Percentiles rank a stretch among this genome's conserved stretches.
phyloP scores from a whole-genome alignment of 2,797 vertebrate genomes.

The Eupleurogrammus muticus region DNA sequence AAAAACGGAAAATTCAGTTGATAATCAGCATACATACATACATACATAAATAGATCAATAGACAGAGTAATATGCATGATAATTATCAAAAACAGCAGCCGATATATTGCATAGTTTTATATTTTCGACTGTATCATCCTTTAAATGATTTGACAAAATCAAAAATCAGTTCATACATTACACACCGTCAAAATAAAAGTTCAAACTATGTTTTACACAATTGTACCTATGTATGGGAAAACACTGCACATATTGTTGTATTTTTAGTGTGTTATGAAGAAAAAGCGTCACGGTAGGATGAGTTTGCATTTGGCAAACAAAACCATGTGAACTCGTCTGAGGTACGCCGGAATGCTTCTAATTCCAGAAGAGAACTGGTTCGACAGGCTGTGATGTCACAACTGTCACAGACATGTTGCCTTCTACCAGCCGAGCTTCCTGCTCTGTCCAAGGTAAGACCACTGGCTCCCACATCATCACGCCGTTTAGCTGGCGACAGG shows the following conservation, averaged over 20 bases:
- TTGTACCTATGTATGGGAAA: not conserved
- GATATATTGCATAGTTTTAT: too few species aligned
- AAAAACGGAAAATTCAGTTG: too few species aligned
- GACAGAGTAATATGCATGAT: too few species aligned
- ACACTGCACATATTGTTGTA: not conserved
- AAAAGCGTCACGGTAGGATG: not conserved
- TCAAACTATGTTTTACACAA: not conserved
- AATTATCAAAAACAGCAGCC: too few species aligned
- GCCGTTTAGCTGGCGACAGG: slow-evolving; percentile 6
- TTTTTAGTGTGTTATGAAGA: not conserved
- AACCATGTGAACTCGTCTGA: not conserved
- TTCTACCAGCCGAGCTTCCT: slow-evolving; percentile 36
- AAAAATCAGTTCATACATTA: too few species aligned
- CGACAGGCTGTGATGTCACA: slow-evolving; percentile 55
- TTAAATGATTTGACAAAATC: too few species aligned
- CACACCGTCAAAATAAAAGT: not conserved
- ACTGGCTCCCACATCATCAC: slow-evolving; percentile 8
- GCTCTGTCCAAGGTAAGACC: slow-evolving; percentile 56
- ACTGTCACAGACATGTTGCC: slow-evolving; percentile 31
- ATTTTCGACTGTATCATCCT: too few species aligned
- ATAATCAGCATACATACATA: too few species aligned
- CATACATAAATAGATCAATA: too few species aligned
- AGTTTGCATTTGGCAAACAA: not conserved
- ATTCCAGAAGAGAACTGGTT: slow-evolving; percentile 71
- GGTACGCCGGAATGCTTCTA: slow-evolving; percentile 45